Conservation (phyloP, 2,888 invertebrate genomes). For the Metalampra italica region DNA sequence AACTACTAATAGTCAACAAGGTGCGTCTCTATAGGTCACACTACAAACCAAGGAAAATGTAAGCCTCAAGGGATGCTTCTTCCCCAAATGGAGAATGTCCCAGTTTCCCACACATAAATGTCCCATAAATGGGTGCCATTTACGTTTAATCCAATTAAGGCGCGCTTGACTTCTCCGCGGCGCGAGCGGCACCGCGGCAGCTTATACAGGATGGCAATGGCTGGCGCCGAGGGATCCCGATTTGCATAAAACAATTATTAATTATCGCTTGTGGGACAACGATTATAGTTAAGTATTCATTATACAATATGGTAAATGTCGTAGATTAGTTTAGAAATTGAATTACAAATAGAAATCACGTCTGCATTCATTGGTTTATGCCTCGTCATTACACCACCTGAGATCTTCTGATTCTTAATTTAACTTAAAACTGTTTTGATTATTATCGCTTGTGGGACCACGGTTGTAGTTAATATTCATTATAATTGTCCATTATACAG, state of each 20-base stretch:
- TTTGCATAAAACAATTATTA: conserved; percentile 64
- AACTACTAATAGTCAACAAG: too few species aligned
- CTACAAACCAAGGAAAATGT: too few species aligned
- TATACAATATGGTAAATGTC: conserved; percentile 19
- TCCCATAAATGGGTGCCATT: conserved; percentile 9
- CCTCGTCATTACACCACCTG: too few species aligned
- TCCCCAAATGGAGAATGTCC: neutral
- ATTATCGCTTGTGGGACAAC: conserved; percentile 41
- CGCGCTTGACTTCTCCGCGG: conserved; percentile 23
- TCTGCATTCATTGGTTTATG: too few species aligned
- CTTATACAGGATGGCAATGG: conserved; percentile 15
- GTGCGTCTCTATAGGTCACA: too few species aligned
- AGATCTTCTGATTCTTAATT: too few species aligned
- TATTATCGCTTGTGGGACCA: too few species aligned
- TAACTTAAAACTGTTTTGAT: too few species aligned
- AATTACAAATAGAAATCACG: neutral
- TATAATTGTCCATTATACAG: too few species aligned
- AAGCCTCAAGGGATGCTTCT: neutral
- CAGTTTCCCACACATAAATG: conserved; percentile 1
- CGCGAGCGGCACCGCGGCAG: conserved; percentile 15
- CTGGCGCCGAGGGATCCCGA: conserved; percentile 24
- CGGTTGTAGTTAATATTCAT: too few species aligned
- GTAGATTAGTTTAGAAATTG: neutral
- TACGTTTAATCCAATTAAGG: conserved; percentile 25
- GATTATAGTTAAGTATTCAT: conserved; percentile 30